Percentiles rank a stretch among this genome's conserved stretches.
Conservation (phyloP, 2,797 vertebrate species). For the Poeciliopsis gracilis region DNA sequence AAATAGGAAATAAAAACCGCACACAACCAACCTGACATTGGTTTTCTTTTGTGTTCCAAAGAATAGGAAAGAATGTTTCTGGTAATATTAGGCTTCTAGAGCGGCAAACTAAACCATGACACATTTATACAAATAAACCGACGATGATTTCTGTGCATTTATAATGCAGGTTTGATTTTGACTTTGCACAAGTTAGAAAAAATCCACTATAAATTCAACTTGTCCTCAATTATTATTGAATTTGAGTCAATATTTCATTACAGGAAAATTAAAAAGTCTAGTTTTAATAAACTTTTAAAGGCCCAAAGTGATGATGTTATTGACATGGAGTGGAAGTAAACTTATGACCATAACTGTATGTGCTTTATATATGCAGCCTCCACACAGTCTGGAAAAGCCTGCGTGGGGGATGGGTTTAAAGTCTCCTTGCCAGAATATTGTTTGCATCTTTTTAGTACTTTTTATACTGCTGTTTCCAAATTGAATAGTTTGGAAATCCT, state of each 20-base stretch:
- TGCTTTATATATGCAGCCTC: constrained; percentile 34
- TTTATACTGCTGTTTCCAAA: constrained; percentile 68
- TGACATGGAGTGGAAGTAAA: neutral
- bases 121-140: neutral
- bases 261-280: neutral
- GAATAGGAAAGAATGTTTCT: neutral
- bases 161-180: neutral
- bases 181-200: too few relatives aligned
- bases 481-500: constrained; percentile 72
- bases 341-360: neutral
- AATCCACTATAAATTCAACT: too few relatives aligned
- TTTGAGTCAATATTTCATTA: neutral
- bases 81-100: neutral
- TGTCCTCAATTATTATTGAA: neutral
- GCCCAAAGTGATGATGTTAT: neutral
- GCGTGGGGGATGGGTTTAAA: constrained; percentile 8
- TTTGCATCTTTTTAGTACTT: constrained; percentile 51
- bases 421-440: constrained; percentile 42
- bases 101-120: too few relatives aligned
- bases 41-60: neutral
- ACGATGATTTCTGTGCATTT: too few relatives aligned
- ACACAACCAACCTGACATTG: neutral
- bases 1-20: too few relatives aligned
- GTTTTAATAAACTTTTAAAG: neutral
- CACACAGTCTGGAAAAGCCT: constrained; percentile 44